Evolutionary conservation across 2,113 vertebrate genomes (phyloP).

Genomic region (cat (Felis catus)): F.catus_Fca126_mat1.0 CM031421.1:58637001-58637500

Average conservation of each 20-base stretch:
- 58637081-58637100: not conserved
- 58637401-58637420: not conserved
- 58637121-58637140: not conserved
- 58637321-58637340: not conserved
- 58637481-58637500: not conserved
- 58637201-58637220: conserved; percentile 53
- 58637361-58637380: not conserved
- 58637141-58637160: not conserved
- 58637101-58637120: not conserved
- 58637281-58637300: not conserved
- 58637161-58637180: not conserved
- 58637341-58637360: not conserved
- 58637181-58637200: not conserved
- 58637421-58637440: not conserved
- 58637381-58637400: not conserved
- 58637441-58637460: not conserved
- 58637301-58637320: not conserved
- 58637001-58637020: not conserved
- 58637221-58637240: conserved; percentile 57
- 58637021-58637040: not conserved
- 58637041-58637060: not conserved
- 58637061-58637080: not conserved
- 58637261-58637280: not conserved
- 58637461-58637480: not conserved
- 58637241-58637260: conserved; percentile 18